Percentiles rank a stretch among this genome's conserved stretches.
Evolutionary conservation across 1,140 invertebrate genomes (phyloP).

Genomic region (Pseudobourletiella spinata): DNA sequence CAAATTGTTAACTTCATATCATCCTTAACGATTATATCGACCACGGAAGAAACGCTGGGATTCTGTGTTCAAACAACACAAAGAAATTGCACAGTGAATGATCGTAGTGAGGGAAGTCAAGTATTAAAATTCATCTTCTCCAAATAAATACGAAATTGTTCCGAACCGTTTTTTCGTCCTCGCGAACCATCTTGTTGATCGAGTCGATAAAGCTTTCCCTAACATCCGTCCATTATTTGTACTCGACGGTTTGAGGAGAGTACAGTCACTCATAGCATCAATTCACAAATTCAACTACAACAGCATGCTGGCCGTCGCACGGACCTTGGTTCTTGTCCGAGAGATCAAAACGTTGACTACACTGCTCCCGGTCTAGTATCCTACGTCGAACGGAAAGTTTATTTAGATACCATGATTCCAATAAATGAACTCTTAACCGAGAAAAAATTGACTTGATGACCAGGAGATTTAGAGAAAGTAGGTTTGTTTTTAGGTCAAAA

Average conservation of each 20-base stretch:
- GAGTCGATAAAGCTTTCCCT: slow-evolving; percentile 21
- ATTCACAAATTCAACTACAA: slow-evolving; percentile 18
- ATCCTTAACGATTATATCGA: slow-evolving; percentile 14
- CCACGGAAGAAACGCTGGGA: slow-evolving; percentile 9
- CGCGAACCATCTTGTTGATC: slow-evolving; percentile 22
- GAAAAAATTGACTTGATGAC: too few species aligned
- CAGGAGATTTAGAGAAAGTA: too few species aligned
- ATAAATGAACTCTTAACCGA: too few species aligned
- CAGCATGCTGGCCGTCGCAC: slow-evolving; percentile 16
- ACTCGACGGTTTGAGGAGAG: not conserved
- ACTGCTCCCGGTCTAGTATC: not conserved
- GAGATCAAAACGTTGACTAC: not conserved
- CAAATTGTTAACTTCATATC: slow-evolving; percentile 59
- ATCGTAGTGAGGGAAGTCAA: too few species aligned
- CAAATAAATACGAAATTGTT: too few species aligned
- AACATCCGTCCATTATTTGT: slow-evolving; percentile 14
- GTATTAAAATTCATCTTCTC: too few species aligned
- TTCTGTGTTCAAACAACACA: not conserved
- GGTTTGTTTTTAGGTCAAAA: too few species aligned
- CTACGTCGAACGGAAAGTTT: not conserved
- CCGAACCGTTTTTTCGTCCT: slow-evolving; percentile 16
- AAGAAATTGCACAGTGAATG: too few species aligned
- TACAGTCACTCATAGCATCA: slow-evolving; percentile 20
- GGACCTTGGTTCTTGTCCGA: not conserved
- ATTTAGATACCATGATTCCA: too few species aligned